A percentile compares a stretch with the other conserved stretches of the same genome.
phyloP scores from a whole-genome alignment of 2,113 vertebrate genomes.

The Sinocyclocheilus rhinocerous region DNA sequence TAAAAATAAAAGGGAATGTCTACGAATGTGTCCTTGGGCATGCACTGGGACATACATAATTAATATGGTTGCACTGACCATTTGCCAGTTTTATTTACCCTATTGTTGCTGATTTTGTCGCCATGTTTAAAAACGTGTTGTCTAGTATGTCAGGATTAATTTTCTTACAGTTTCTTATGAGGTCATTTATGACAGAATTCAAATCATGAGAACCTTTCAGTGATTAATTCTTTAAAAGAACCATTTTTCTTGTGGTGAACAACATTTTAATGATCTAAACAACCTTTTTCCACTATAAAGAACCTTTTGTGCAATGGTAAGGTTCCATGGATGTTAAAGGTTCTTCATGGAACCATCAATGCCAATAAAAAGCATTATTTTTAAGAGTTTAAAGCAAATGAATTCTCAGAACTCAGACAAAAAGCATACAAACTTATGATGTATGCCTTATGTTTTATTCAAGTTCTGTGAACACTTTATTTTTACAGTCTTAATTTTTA shows the following conservation, averaged over 20 bases:
- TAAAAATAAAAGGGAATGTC: not conserved
- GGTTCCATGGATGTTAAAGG: not conserved
- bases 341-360: not conserved
- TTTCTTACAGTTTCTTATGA: not conserved
- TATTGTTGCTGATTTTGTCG: not conserved
- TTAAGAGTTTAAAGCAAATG: too few species aligned
- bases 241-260: not conserved
- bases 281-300: not conserved
- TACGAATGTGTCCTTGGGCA: slow-evolving; percentile 7
- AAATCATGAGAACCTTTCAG: not conserved
- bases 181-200: not conserved
- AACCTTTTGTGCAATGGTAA: too few species aligned
- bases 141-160: not conserved
- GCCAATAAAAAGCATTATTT: too few species aligned
- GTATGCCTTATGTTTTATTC: not conserved
- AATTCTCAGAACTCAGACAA: too few species aligned
- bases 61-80: not conserved
- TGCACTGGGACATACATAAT: slow-evolving; percentile 10
- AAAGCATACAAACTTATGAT: too few species aligned
- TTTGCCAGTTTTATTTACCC: not conserved
- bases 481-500: too few species aligned
- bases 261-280: too few species aligned
- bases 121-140: not conserved
- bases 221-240: not conserved
- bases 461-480: too few species aligned